These are phyloP conservation scores for Drosophila equinoxialis DNA, from an alignment of 1,140 invertebrate genomes.

Conservation along the genomic window DNA sequence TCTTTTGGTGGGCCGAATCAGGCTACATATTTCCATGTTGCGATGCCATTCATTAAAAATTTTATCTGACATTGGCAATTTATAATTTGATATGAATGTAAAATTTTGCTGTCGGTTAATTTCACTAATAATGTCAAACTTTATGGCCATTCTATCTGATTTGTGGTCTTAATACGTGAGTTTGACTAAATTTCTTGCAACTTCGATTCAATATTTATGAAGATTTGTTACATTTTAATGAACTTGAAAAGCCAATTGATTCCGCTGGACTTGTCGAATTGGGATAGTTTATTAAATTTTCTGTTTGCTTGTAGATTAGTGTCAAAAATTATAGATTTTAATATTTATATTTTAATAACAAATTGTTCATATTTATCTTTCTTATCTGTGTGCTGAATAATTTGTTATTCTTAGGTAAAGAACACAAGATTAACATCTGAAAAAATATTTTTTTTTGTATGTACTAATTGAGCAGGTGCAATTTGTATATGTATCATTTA, in stretches of 20 bases:
- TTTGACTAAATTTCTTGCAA: slow-evolving; percentile 43
- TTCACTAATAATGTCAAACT: slow-evolving; percentile 70
- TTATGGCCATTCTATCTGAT: slow-evolving; percentile 57
- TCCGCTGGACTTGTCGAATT: slow-evolving; percentile 23
- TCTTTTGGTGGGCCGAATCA: slow-evolving; percentile 41
- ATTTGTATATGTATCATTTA: not conserved
- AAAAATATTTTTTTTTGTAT: no score
- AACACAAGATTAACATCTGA: not conserved
- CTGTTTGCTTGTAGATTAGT: not conserved
- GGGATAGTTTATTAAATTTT: not conserved
- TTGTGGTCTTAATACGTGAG: slow-evolving; percentile 63
- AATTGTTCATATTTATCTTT: no score
- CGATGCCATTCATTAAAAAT: slow-evolving; percentile 62
- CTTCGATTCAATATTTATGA: slow-evolving; percentile 51
- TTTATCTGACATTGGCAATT: slow-evolving; percentile 70
- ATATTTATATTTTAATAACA: not conserved
- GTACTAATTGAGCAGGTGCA: no score
- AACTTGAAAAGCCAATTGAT: slow-evolving; percentile 18
- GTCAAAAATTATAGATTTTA: not conserved
- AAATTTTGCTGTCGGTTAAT: slow-evolving; percentile 28
- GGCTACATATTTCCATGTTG: slow-evolving; percentile 28
- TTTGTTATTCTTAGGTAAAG: no score
- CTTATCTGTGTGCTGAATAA: no score
- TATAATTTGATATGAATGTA: slow-evolving; percentile 60
- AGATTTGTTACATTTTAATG: slow-evolving; percentile 33